Base-by-base conservation (phyloP, 2,113 vertebrate species). In the Bubo bubo region DNA sequence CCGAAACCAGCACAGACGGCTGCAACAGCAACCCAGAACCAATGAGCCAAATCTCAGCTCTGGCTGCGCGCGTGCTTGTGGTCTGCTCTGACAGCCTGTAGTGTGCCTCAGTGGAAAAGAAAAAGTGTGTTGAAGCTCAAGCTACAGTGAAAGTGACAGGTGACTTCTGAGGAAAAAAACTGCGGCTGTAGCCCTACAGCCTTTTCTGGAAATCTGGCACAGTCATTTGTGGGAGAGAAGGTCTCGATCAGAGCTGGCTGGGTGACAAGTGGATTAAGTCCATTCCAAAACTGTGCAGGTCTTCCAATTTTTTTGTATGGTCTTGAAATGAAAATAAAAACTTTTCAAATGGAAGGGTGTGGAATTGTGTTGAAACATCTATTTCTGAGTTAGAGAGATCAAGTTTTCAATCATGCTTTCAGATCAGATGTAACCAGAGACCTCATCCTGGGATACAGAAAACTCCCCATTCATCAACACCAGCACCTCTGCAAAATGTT, bases 361-460 rank as follows among this genome's bases (percentile, higher is more conserved):
- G 77, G 88, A 96, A 96, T 95, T 90, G 79, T 80, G 92, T 93
- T 94, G 94, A 97, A 96, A 95, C 26, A 24, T 88, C 90, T 96
- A 86, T 97, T 97, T 95, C 63, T 95, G 86, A 60, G 55, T 52
- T 86, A 86, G 45, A 34, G 41, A 93, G 77, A 95, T 83, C 3
- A 11, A 88, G 71, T 76, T 90, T 88, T 72, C 55, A 82, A 14
- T 68, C 83, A 88, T 21, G 10, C 72, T 90, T 89, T 85, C 64
- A 89, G 50, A 88, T 83, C 53, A 76, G 53, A 76, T 28, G 45
- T 79, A 68, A 70, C 12, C 23, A 43, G 41, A 71, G 77, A 93
- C 62, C 39, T 87, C 73, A 93, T 50, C 63, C 50, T 59, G 23
- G 71, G 35, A n/a, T 56, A 53, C 34, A 76, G 82, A 90, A 91